Base-by-base conservation (phyloP, 1,140 invertebrate species). In the Drosophila elegans region DNA sequence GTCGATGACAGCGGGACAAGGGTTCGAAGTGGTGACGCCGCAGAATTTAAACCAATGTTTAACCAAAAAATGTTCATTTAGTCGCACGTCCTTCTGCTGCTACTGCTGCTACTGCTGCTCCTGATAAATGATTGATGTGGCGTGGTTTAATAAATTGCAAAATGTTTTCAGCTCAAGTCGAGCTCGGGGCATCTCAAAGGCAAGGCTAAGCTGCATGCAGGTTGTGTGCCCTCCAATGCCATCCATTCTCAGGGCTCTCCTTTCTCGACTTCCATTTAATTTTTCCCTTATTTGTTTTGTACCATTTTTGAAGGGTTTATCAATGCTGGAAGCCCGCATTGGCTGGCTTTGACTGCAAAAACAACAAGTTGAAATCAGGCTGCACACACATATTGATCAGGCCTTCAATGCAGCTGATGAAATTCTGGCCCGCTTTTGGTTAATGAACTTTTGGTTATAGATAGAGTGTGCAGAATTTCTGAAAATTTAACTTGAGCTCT, bases 41-140 rank as follows among this genome's bases (percentile, higher is more conserved):
- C 85, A 89, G 74, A 89, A 90, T 89, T 89, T 90, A 90, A 89
- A 85, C 84, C 84, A 80, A 89, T 89, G 84, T 80, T 90, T 89
- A 90, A 84, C 84, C 84, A 73, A 90, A 89, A 89, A 89, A 90
- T 90, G 85, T 84, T 90, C 84, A 90, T 89, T 89, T 89, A 89
- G 84, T 88, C 83, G 67, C 83, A 86, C 83, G 78, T 75, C 78
- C 78, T 46, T 41, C 52, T 13, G 9, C 9, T 25, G 1, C 10
- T 11, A 9, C 21, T 25, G 13, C 13, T 10, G 1, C 6, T 21
- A 6, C 27, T 32, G 6, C 46, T 49, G 2, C 57, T 61, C 55
- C 78, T 66, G 84, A 71, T 80, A 71, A 84, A 89, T 89, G 84
- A 89, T 89, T 90, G 84, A 89, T 89, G 84, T 89, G 84, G 73